phyloP scores from a whole-genome alignment of 2,888 invertebrate species.

The Drosophila meridiana region DNA sequence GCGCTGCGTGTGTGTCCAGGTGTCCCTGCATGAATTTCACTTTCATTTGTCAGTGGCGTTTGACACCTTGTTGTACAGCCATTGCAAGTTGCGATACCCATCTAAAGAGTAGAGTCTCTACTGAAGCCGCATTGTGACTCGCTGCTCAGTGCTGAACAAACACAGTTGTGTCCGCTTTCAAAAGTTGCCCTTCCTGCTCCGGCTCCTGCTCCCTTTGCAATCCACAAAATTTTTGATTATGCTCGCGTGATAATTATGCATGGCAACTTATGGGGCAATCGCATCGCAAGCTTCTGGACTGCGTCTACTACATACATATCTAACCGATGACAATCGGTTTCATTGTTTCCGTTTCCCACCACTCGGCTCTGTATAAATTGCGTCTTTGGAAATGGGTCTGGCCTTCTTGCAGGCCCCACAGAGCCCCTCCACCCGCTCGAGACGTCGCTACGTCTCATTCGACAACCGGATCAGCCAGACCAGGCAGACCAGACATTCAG shows the following conservation, averaged over 20 bases:
- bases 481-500: constrained; percentile 47
- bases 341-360: constrained; percentile 82
- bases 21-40: constrained; percentile 71
- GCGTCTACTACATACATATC: constrained; percentile 45
- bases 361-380: constrained; percentile 62
- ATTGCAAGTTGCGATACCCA: constrained; percentile 60
- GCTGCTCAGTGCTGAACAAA: constrained; percentile 36
- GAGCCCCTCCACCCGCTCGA: not conserved
- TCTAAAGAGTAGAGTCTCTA: constrained; percentile 31
- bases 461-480: constrained; percentile 12
- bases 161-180: constrained; percentile 65
- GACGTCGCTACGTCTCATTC: not conserved
- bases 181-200: constrained; percentile 6
- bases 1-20: constrained; percentile 68
- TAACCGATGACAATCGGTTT: constrained; percentile 82
- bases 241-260: constrained; percentile 75
- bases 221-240: constrained; percentile 62
- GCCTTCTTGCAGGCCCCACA: not conserved
- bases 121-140: constrained; percentile 10
- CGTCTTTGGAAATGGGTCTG: constrained; percentile 61
- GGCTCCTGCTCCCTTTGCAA: constrained; percentile 6
- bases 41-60: constrained; percentile 81
- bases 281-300: constrained; percentile 45
- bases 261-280: constrained; percentile 53
- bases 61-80: constrained; percentile 78